These are phyloP conservation scores for Ischnus inquisitorius DNA, from an alignment of 2,888 invertebrate genomes.

Conservation along the genomic window DNA sequence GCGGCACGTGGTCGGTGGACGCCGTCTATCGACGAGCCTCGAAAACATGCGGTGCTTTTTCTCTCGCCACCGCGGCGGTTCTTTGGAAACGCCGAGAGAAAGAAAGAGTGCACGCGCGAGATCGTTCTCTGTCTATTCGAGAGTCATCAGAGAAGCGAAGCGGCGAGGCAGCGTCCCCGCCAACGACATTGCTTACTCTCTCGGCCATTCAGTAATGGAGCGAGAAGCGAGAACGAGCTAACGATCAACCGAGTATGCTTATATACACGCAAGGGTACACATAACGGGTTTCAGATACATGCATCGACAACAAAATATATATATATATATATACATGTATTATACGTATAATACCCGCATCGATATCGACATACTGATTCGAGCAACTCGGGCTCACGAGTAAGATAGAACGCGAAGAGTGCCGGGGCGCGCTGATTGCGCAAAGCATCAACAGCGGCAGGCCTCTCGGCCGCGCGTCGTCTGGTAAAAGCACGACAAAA, in stretches of 20 bases:
- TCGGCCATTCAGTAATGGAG: slow-evolving; percentile 52
- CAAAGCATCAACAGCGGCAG: slow-evolving; percentile 56
- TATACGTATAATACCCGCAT: slow-evolving; percentile 38
- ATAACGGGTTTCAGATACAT: slow-evolving; percentile 14
- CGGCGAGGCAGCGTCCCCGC: slow-evolving; percentile 1
- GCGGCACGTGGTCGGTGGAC: slow-evolving; percentile 57
- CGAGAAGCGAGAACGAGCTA: slow-evolving; percentile 29
- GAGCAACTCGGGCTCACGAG: slow-evolving; percentile 5
- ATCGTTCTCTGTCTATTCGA: slow-evolving; percentile 20
- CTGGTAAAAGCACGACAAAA: slow-evolving; percentile 50
- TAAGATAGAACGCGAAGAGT: not conserved
- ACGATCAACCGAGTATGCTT: slow-evolving; percentile 45
- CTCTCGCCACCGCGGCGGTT: slow-evolving; percentile 23
- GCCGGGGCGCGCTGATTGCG: slow-evolving; percentile 60
- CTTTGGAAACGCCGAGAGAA: slow-evolving; percentile 1
- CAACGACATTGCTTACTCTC: slow-evolving; percentile 42
- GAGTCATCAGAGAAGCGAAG: slow-evolving; percentile 27
- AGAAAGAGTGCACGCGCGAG: not conserved
- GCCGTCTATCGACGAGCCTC: slow-evolving; percentile 53
- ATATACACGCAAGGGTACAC: slow-evolving; percentile 12
- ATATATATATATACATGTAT: slow-evolving; percentile 14
- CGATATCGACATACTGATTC: slow-evolving; percentile 59
- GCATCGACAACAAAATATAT: slow-evolving; percentile 3
- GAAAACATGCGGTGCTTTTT: slow-evolving; percentile 27
- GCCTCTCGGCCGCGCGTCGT: slow-evolving; percentile 57